Base-by-base conservation (phyloP, 2,888 invertebrate species). In the Melanchra persicariae region DNA sequence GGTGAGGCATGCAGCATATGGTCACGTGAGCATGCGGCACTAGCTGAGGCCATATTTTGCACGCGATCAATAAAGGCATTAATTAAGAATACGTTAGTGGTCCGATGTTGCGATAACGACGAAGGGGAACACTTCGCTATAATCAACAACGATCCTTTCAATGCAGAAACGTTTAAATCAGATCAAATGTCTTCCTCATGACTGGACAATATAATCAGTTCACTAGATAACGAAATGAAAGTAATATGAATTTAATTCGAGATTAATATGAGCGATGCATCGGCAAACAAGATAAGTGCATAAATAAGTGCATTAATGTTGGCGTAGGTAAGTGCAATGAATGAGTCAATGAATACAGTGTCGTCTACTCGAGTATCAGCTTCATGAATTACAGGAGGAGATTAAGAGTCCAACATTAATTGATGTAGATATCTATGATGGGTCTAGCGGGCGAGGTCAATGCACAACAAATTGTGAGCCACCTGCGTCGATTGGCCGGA, bases 11-110 rank as follows among this genome's bases (percentile, higher is more conserved):
- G 65, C 60, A 67, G 60, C 57, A 47, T 37, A 54, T 60, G 74
- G 69, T 82, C 84, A 82, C 82, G 84, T 80, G 83, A 78, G 43
- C 22, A 19, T 52, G 51, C 57, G 47, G 40, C 65, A 67, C 76
- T 71, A 77, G 67, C 67, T 8, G 12, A 37, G 22, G 34, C 34
- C 65, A 79, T 73, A 79, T 70, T 84, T 79, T 77, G 87, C 88
- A 89, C 87, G 89, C 90, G 88, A 90, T 90, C 90, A 92, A 91
- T 91, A 89, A 88, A 89, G 85, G 85, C 88, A 89, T 88, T 90
- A 90, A 90, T 90, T 89, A 86, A 87, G 84, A 88, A 87, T 85
- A 88, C 82, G 83, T 78, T 79, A 86, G 83, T 84, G 83, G 75
- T 72, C 80, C 40, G 76, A 86, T 83, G 76, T 79, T 70, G 81